Base-by-base conservation (phyloP, 2,113 vertebrate genomes). In the Astatotilapia flaviijosephi region DNA sequence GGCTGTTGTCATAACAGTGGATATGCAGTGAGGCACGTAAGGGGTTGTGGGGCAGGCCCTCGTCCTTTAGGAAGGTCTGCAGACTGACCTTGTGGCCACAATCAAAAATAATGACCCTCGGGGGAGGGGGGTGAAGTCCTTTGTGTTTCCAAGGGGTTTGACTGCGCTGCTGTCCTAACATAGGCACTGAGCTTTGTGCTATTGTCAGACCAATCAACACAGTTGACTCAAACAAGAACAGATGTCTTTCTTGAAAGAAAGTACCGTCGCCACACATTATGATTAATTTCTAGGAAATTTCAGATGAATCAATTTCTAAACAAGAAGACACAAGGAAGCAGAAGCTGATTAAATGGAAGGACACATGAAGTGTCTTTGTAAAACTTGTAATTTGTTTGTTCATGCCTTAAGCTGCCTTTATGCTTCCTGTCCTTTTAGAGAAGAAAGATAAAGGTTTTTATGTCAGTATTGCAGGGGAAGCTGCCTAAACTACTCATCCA, bases 21-120 rank as follows among this genome's bases (percentile, higher is more conserved):
- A 94, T 93, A 81, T 91, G 88, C 84, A 45, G 85, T 49, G 83
- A 88, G 86, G 92, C 90, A 86, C 54, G 83, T 60, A 42, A 88
- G 89, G 86, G 89, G 84, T 80, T 88, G 87, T 19, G 80, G 91
- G 91, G 88, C 90, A 79, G 94, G 93, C 86, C 82, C 82, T 94
- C 79, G 91, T 95, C 90, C 94, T 96, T 94, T 93, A 96, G 96
- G 96, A 97, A 96, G 93, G 95, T 88, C 95, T 97, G 96, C 92
- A 92, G 84, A 31, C 89, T 96, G 96, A 97, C 96, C 96, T 96
- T 95, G 93, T 96, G 95, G 93, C 95, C 94, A 94, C 94, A 96
- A 96, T 96, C 95, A 96, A 93, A 94, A 92, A 91, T 96, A 96
- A 96, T 89, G 94, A 92, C 94, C 90, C 96, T 91, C 94, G 4